Evolutionary conservation across 2,113 vertebrate genomes (phyloP).

Genomic region (Hemicordylus capensis): DNA sequence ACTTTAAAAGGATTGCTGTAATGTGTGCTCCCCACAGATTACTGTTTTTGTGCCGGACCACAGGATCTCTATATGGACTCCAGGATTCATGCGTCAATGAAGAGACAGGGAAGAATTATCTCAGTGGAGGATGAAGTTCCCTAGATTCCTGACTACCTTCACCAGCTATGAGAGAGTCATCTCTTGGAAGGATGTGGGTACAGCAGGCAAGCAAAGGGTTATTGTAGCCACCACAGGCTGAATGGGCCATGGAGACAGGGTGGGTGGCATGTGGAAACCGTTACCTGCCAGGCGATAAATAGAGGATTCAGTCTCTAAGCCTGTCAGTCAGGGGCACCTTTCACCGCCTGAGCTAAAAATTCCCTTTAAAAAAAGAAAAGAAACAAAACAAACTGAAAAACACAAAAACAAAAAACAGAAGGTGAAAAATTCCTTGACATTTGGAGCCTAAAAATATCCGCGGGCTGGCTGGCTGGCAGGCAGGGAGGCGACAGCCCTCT

Average conservation of each 20-base stretch:
- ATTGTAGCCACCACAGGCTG: background rate
- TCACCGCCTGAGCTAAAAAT: constrained; percentile 65
- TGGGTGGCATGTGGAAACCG: constrained; percentile 15
- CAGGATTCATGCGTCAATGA: background rate
- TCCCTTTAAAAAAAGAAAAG: constrained; percentile 59
- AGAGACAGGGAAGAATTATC: background rate
- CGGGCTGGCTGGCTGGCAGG: constrained; percentile 48
- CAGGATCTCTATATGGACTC: background rate
- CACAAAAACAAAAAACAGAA: constrained; percentile 73
- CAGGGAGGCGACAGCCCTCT: constrained; percentile 65
- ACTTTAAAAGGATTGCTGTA: background rate
- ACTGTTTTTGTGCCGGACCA: background rate
- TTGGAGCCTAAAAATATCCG: constrained; percentile 66
- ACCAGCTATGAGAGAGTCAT: background rate
- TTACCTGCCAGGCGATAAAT: constrained; percentile 23
- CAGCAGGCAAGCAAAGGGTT: constrained; percentile 7
- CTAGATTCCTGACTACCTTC: background rate
- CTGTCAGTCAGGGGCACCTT: constrained; percentile 54
- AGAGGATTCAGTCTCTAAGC: constrained; percentile 46
- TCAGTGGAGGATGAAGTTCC: background rate
- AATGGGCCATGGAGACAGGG: background rate
- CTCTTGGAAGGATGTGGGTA: background rate
- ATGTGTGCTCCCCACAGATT: background rate
- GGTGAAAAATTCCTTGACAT: constrained; percentile 76
- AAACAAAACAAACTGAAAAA: constrained; percentile 69